Evolutionary conservation across 2,797 vertebrate genomes (phyloP).

Genomic region (Epinephelus malabaricus): DNA sequence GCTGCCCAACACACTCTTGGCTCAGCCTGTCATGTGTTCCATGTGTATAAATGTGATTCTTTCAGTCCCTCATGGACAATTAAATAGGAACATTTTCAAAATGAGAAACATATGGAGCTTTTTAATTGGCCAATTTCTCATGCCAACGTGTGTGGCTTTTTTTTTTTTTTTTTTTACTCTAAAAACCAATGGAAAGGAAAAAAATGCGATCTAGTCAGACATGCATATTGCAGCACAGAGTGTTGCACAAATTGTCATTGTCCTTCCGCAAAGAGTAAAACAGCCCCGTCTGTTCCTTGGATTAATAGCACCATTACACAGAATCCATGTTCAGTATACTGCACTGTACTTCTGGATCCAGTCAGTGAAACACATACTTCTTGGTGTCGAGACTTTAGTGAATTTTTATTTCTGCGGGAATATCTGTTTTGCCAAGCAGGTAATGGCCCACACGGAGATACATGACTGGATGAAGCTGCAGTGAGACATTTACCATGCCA

Average conservation of each 20-base stretch:
- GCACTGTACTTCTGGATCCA: constrained; percentile 63
- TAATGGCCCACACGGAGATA: constrained; percentile 57
- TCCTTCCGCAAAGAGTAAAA: constrained; percentile 79
- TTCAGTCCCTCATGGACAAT: constrained; percentile 82
- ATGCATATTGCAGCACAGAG: constrained; percentile 75
- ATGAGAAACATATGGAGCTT: constrained; percentile 87
- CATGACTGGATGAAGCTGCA: constrained; percentile 49
- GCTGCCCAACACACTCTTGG: constrained; percentile 15
- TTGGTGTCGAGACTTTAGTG: constrained; percentile 37
- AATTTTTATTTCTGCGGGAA: constrained; percentile 65
- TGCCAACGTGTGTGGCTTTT: constrained; percentile 80
- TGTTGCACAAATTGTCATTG: constrained; percentile 75
- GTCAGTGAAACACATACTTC: constrained; percentile 58
- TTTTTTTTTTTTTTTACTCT: constrained; percentile 75
- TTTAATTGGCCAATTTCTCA: constrained; percentile 89
- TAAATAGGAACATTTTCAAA: constrained; percentile 85
- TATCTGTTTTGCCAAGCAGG: constrained; percentile 66
- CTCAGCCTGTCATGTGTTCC: constrained; percentile 53
- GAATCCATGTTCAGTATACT: constrained; percentile 79
- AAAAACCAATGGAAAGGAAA: constrained; percentile 71
- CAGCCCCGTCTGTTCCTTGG: constrained; percentile 84
- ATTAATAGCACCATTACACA: constrained; percentile 86
- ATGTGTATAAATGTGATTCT: constrained; percentile 65
- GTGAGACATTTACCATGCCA: constrained; percentile 40
- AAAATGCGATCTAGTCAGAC: constrained; percentile 68